Evolutionary conservation across 1,140 invertebrate species (phyloP).

Genomic region (Pristionchus pacificus): DNA sequence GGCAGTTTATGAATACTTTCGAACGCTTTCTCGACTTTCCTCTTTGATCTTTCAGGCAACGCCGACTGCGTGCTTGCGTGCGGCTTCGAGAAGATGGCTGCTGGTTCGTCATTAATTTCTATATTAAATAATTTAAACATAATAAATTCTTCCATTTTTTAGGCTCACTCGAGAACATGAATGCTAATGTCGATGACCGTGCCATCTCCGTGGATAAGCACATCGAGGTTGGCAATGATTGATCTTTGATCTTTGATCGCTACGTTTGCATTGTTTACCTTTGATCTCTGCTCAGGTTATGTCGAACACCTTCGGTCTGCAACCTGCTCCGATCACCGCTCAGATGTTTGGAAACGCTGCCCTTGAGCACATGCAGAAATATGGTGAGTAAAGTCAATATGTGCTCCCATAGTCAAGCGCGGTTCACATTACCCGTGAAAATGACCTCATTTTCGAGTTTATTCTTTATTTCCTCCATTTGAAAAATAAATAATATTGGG

Average conservation of each 20-base stretch:
- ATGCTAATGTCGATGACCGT: conserved; percentile 63
- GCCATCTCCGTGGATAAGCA: conserved; percentile 91
- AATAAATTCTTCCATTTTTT: no score
- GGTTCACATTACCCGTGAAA: not conserved
- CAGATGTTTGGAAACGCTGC: conserved; percentile 96
- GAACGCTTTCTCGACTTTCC: not conserved
- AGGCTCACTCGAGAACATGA: conserved; percentile 75
- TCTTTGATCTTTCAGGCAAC: conserved; percentile 60
- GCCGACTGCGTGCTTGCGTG: conserved; percentile 82
- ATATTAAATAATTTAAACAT: no score
- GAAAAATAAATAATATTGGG: not conserved
- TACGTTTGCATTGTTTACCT: no score
- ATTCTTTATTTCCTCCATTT: not conserved
- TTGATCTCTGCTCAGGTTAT: conserved; percentile 65
- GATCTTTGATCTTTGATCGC: not conserved
- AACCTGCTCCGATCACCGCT: conserved; percentile 76
- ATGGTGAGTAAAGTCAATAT: conserved; percentile 62
- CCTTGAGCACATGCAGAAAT: conserved; percentile 92
- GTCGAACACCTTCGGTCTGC: conserved; percentile 74
- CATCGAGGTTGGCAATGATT: conserved; percentile 62
- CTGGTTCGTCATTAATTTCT: no score
- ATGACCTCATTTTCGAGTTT: no score
- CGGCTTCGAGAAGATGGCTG: conserved; percentile 97
- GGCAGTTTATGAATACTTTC: not conserved
- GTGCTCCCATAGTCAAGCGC: not conserved